phyloP scores from a whole-genome alignment of 2,113 vertebrate species.

The Hippoglossus stenolepis region DNA sequence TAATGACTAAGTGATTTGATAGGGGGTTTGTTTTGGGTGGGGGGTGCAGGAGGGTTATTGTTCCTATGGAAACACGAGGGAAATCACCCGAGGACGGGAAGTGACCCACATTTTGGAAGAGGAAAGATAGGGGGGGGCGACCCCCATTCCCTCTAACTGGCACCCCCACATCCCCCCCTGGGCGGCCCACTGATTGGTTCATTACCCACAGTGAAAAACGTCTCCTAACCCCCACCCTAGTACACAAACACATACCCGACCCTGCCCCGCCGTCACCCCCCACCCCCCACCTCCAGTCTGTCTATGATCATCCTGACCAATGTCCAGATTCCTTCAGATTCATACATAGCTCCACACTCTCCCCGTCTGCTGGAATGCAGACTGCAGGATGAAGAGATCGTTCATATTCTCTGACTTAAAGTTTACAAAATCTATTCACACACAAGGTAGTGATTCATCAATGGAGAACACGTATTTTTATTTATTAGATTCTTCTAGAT shows the following conservation, averaged over 20 bases:
- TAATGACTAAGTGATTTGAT: slow-evolving; percentile 59
- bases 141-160: slow-evolving; percentile 34
- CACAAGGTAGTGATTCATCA: background rate
- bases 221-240: slow-evolving; percentile 29
- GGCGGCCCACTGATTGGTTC: slow-evolving; percentile 66
- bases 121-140: slow-evolving; percentile 33
- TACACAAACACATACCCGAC: slow-evolving; percentile 12
- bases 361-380: slow-evolving; percentile 37
- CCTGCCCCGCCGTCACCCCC: slow-evolving; percentile 13
- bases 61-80: slow-evolving; percentile 37
- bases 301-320: slow-evolving; percentile 37
- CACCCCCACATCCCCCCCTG: slow-evolving; percentile 50
- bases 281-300: slow-evolving; percentile 5
- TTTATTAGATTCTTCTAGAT: background rate
- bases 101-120: slow-evolving; percentile 75
- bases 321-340: slow-evolving; percentile 57
- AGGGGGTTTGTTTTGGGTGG: slow-evolving; percentile 1
- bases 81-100: slow-evolving; percentile 69
- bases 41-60: slow-evolving; percentile 18
- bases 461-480: background rate
- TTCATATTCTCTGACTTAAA: background rate
- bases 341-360: slow-evolving; percentile 17
- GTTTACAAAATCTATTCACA: background rate
- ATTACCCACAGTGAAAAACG: slow-evolving; percentile 68
- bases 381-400: background rate